Conservation (phyloP, 2,113 vertebrate genomes). For the Rhinolophus sinicus region DNA sequence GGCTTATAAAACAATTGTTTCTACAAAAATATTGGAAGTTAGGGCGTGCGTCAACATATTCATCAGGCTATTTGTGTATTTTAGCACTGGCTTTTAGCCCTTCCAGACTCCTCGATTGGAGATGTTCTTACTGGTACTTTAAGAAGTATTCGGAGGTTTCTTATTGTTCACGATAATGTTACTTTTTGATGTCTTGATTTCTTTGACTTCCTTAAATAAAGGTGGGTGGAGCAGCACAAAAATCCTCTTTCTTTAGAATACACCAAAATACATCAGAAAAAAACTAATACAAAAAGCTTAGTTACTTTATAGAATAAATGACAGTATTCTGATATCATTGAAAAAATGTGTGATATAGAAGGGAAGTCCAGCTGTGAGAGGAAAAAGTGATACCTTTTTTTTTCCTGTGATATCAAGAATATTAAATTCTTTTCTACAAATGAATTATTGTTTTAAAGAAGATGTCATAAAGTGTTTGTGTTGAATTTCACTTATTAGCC, state of each 20-base stretch:
- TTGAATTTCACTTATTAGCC: neutral
- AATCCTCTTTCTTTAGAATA: neutral
- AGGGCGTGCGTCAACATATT: neutral
- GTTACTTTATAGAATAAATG: constrained; percentile 19
- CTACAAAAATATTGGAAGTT: neutral
- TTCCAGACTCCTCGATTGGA: neutral
- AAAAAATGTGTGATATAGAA: neutral
- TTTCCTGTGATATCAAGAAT: constrained; percentile 10
- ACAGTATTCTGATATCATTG: neutral
- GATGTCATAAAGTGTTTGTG: neutral
- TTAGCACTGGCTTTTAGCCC: neutral
- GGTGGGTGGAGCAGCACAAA: neutral
- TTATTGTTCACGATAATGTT: neutral
- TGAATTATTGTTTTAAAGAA: constrained; percentile 19
- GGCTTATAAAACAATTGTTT: constrained; percentile 3
- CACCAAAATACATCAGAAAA: neutral
- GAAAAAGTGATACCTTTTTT: neutral
- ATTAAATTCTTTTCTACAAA: constrained; percentile 13
- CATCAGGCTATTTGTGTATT: neutral
- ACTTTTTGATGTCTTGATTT: neutral
- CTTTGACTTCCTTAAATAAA: neutral
- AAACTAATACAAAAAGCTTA: neutral
- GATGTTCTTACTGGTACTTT: neutral
- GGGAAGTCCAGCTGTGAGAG: neutral
- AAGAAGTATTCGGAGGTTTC: neutral